A percentile compares a stretch with the other conserved stretches of the same genome.
Evolutionary conservation across 2,797 vertebrate genomes (phyloP).

Genomic region (Pantherophis vulpinus): DNA sequence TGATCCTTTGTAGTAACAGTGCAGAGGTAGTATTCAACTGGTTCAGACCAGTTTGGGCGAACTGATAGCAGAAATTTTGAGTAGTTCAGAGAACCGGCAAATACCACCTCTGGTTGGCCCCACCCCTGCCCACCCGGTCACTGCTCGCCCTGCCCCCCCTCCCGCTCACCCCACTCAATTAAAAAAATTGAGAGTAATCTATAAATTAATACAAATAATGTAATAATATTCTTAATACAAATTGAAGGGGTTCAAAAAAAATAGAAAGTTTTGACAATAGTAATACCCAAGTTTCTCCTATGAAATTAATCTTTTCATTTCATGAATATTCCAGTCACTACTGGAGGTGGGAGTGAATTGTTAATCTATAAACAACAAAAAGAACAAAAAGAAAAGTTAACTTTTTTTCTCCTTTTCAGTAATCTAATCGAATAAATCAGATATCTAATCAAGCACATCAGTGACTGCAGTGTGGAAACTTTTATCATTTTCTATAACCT

Average conservation of each 20-base stretch:
- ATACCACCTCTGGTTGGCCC: too few relatives aligned
- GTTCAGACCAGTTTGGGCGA: too few relatives aligned
- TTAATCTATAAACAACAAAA: not conserved
- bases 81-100: too few relatives aligned
- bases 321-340: not conserved
- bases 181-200: too few relatives aligned
- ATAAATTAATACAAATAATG: not conserved
- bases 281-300: not conserved
- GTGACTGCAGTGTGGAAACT: not conserved
- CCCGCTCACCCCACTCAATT: too few relatives aligned
- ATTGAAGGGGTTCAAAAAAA: not conserved
- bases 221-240: not conserved
- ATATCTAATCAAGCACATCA: not conserved
- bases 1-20: not conserved
- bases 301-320: not conserved
- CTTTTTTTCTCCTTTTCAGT: not conserved
- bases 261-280: not conserved
- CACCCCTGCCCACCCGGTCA: too few relatives aligned
- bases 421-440: not conserved
- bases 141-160: too few relatives aligned
- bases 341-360: not conserved
- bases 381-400: not conserved
- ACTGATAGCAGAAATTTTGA: too few relatives aligned
- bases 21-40: too few relatives aligned
- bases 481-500: not conserved